Conservation (phyloP, 1,140 invertebrate species). For the Achroia grisella region DNA sequence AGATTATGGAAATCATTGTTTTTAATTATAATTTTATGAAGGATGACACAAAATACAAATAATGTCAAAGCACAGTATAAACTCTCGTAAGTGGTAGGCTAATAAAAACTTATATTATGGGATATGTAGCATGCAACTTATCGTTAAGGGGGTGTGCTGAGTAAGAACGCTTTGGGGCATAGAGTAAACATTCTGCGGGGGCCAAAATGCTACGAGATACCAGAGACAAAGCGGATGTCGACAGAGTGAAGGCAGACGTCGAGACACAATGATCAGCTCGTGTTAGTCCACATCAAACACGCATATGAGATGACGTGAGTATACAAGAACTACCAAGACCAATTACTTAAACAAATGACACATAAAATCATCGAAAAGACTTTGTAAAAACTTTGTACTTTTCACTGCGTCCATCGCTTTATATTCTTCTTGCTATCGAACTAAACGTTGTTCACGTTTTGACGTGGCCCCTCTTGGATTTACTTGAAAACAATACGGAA, state of each 20-base stretch:
- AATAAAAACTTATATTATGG: constrained; percentile 22
- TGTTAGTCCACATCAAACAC: constrained; percentile 65
- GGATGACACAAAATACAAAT: no score
- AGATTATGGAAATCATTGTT: no score
- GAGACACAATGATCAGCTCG: constrained; percentile 29
- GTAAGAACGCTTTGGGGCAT: constrained; percentile 45
- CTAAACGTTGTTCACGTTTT: constrained; percentile 44
- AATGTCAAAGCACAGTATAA: no score
- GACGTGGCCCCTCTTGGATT: constrained; percentile 50
- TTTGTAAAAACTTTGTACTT: constrained; percentile 55
- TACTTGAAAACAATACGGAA: constrained; percentile 55
- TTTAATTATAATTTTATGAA: no score
- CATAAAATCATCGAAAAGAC: constrained; percentile 45
- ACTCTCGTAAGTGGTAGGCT: no score
- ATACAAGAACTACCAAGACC: constrained; percentile 54
- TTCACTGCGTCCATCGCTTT: constrained; percentile 42
- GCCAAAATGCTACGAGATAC: constrained; percentile 54
- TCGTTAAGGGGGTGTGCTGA: constrained; percentile 39
- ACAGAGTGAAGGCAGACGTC: constrained; percentile 46
- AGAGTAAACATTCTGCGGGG: constrained; percentile 54
- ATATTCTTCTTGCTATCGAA: constrained; percentile 30
- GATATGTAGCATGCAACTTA: constrained; percentile 34
- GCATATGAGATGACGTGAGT: constrained; percentile 51
- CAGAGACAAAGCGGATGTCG: constrained; percentile 57
- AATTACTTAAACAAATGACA: constrained; percentile 49